Base-by-base conservation (phyloP, 2,888 invertebrate genomes). In the Folsomia manolachei region DNA sequence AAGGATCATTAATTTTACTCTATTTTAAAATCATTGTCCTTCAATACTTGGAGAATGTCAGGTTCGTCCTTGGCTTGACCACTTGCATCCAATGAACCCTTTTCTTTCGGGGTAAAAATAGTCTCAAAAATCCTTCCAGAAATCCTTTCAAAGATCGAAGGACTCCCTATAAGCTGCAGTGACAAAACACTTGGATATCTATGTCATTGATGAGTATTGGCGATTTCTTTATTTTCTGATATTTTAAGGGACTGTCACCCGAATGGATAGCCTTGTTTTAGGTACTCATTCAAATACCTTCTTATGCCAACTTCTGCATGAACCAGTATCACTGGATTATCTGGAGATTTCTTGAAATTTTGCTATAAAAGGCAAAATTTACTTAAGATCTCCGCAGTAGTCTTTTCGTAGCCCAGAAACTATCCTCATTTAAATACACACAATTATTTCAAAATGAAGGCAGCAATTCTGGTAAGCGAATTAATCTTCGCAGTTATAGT, bases 381-480 rank as follows among this genome's bases (percentile, higher is more conserved):
- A 9, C 39, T 4, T 14, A 4, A 9, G 39, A 39, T 39, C 14
- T 4, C 39, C 7, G 39, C 39, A 39, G 39, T 39, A 39, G 4
- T 9, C 14, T 39, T 9, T 39, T 39, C 14, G 39, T 39, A 39
- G 39, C 39, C 39, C 7, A 14, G 4, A 39, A 39, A 39, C 39
- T 4, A 14, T 9, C 39, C 4, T 39, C 14, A 14, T 39, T 14
- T 4, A 9, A 14, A 9, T 39, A 39, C 39, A 39, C 39, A 39
- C 4, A 39, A 14, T 39, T 14, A 39, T 9, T 39, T 63, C 39
- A 70, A n/a, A 9, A 70, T 70, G 62, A 69, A 70, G 70, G 24
- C 70, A 23, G 63, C 63, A 51, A 26, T 26, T 1, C 14, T 70
- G 63, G 70, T 70, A 70, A 70, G 63, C 18, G 2, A 52, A 62